These are phyloP conservation scores for Hystrix cristata DNA, from an alignment of 2,113 vertebrate genomes.

Conservation along the genomic window DNA sequence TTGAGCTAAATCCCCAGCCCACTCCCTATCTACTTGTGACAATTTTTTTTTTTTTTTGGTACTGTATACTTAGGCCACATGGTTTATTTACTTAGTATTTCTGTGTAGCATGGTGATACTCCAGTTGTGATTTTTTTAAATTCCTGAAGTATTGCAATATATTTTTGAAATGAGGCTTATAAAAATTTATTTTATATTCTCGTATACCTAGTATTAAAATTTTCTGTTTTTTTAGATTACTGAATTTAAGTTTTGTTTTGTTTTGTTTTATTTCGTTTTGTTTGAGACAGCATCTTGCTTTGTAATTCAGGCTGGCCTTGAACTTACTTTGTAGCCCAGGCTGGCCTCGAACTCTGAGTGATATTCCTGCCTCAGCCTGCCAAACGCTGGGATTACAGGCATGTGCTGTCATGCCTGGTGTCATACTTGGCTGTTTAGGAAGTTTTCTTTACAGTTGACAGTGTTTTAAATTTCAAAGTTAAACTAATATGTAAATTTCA, in stretches of 20 bases:
- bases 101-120: not conserved
- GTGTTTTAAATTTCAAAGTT: constrained; percentile 10
- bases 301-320: not conserved
- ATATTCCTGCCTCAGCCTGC: not conserved
- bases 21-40: not conserved
- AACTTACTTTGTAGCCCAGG: not conserved
- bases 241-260: not conserved
- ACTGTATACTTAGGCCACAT: not conserved
- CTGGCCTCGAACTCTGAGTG: not conserved
- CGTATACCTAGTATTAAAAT: not conserved
- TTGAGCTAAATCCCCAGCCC: too few species aligned
- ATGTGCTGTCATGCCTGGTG: not conserved
- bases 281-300: not conserved
- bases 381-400: not conserved
- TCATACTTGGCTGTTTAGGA: constrained; percentile 14
- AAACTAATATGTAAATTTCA: constrained; percentile 37
- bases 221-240: not conserved
- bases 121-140: not conserved
- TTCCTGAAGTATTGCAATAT: not conserved
- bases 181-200: not conserved
- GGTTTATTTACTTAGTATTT: constrained; percentile 25
- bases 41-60: not conserved
- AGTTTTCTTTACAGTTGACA: constrained; percentile 43
- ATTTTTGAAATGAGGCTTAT: constrained; percentile 23
- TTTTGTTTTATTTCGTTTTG: too few species aligned